These are phyloP conservation scores for Petrophora chlorosata DNA, from an alignment of 2,888 invertebrate species.

Conservation along the genomic window DNA sequence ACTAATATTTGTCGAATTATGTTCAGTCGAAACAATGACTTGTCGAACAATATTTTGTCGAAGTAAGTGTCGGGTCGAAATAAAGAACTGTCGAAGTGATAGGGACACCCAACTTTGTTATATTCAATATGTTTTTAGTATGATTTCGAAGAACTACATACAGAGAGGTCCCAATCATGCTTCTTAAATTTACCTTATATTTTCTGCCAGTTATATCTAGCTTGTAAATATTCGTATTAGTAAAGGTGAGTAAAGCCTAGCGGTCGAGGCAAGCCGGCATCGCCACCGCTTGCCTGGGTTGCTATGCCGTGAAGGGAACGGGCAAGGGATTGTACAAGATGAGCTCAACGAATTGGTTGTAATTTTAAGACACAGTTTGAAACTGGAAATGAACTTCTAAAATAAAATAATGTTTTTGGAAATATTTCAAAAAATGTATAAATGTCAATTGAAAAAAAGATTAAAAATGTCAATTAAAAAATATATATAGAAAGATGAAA, in stretches of 20 bases:
- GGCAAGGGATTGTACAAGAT: constrained; percentile 55
- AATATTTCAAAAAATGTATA: not conserved
- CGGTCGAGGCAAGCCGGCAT: constrained; percentile 66
- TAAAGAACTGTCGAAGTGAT: too few species aligned
- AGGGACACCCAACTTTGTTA: too few species aligned
- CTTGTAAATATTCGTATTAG: constrained; percentile 45
- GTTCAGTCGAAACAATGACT: too few species aligned
- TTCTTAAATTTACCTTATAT: constrained; percentile 2
- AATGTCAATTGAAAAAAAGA: too few species aligned
- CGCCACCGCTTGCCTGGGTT: constrained; percentile 65
- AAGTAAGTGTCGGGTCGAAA: too few species aligned
- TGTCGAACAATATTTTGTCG: too few species aligned
- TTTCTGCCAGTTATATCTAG: constrained; percentile 34
- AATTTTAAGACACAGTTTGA: constrained; percentile 35
- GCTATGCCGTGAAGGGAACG: constrained; percentile 68
- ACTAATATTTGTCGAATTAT: too few species aligned
- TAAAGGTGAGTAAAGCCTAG: constrained; percentile 60
- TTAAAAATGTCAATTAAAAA: too few species aligned
- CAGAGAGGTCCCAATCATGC: constrained; percentile 8
- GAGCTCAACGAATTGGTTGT: constrained; percentile 64
- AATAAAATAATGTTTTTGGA: not conserved
- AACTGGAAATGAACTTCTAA: constrained; percentile 17
- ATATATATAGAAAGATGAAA: too few species aligned
- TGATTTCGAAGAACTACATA: not conserved
- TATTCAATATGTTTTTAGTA: too few species aligned